These are phyloP conservation scores for Pangasius mekongensis DNA, from an alignment of 2,797 vertebrate species.

Conservation along the genomic window DNA sequence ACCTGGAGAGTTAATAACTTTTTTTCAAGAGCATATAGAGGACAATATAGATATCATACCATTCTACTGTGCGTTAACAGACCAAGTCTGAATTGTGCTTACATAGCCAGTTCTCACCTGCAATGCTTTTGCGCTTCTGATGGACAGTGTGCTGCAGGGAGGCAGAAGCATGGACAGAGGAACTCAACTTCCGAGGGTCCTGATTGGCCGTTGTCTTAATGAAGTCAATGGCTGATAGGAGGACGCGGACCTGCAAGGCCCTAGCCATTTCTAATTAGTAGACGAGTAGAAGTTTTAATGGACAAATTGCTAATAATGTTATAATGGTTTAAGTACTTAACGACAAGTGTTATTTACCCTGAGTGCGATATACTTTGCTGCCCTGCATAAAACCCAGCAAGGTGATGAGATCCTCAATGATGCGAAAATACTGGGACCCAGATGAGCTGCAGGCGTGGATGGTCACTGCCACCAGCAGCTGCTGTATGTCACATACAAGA, in stretches of 20 bases:
- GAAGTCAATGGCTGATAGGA: constrained; percentile 92
- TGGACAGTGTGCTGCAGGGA: constrained; percentile 77
- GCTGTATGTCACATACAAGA: constrained; percentile 94
- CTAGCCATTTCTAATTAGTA: constrained; percentile 87
- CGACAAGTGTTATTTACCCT: constrained; percentile 78
- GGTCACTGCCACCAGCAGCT: constrained; percentile 91
- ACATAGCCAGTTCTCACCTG: constrained; percentile 77
- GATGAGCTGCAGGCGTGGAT: constrained; percentile 98
- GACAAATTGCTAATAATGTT: background rate
- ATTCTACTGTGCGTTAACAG: background rate
- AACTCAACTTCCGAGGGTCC: constrained; percentile 79
- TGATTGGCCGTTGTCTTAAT: constrained; percentile 91
- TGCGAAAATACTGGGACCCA: constrained; percentile 97
- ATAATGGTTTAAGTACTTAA: background rate
- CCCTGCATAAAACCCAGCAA: constrained; percentile 94
- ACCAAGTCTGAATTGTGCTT: background rate
- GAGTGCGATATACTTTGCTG: constrained; percentile 89
- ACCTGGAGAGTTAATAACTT: background rate
- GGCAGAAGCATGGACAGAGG: constrained; percentile 68
- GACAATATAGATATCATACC: background rate
- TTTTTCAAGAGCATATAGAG: background rate
- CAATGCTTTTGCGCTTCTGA: constrained; percentile 89
- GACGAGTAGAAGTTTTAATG: background rate
- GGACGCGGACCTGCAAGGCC: constrained; percentile 89
- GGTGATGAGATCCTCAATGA: constrained; percentile 96